A percentile compares a stretch with the other conserved stretches of the same genome.
These are phyloP conservation scores for Diaphora mendica DNA, from an alignment of 2,888 invertebrate species.

Conservation along the genomic window DNA sequence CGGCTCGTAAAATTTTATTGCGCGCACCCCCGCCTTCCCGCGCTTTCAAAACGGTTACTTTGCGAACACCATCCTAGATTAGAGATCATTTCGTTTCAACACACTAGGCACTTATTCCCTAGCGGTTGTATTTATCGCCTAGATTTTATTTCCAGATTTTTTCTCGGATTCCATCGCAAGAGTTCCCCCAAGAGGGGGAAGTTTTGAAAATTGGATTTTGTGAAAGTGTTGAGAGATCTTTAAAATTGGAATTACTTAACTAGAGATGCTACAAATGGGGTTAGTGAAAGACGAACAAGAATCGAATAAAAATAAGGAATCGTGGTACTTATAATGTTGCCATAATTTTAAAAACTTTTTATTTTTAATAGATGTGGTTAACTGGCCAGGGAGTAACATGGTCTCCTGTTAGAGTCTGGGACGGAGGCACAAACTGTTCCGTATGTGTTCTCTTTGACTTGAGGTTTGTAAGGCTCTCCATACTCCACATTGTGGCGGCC, in stretches of 20 bases:
- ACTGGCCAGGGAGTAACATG: background rate
- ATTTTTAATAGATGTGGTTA: background rate
- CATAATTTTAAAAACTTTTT: background rate
- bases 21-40: conserved; percentile 65
- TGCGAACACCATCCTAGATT: conserved; percentile 52
- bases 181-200: no score
- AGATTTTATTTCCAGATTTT: conserved; percentile 43
- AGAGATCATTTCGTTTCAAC: conserved; percentile 51
- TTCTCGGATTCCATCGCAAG: conserved; percentile 22
- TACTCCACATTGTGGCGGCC: background rate
- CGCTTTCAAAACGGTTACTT: conserved; percentile 68
- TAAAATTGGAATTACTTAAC: conserved; percentile 4
- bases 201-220: conserved; percentile 17
- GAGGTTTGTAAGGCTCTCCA: background rate
- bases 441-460: background rate
- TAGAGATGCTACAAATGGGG: background rate
- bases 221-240: conserved; percentile 4
- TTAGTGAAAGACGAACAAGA: background rate
- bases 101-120: conserved; percentile 45
- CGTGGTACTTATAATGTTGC: background rate
- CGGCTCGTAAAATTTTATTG: conserved; percentile 82
- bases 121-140: conserved; percentile 47
- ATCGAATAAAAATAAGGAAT: background rate
- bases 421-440: background rate
- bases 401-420: background rate